phyloP scores from a whole-genome alignment of 1,140 invertebrate genomes.

The Aphelinus certus region DNA sequence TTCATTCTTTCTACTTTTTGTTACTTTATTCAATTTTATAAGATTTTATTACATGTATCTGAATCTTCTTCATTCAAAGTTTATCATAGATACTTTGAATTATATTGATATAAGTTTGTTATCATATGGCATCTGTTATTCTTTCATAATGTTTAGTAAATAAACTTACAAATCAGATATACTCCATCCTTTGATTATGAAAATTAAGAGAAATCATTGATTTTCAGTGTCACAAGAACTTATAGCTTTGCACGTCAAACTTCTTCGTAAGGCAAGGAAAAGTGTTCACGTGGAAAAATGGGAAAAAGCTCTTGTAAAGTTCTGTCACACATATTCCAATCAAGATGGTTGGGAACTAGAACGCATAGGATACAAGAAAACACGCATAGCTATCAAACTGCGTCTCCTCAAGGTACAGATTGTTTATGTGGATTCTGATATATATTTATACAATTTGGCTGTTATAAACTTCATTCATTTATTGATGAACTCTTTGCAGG shows the following conservation, averaged over 20 bases:
- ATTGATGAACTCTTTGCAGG: conserved; percentile 64
- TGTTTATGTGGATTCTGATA: conserved; percentile 2
- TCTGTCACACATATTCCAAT: conserved; percentile 87
- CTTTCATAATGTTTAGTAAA: no score
- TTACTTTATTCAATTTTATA: no score
- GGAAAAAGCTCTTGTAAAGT: conserved; percentile 90
- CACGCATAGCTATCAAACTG: conserved; percentile 86
- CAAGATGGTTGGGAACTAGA: conserved; percentile 97
- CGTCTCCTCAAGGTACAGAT: conserved; percentile 81
- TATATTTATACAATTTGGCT: neutral
- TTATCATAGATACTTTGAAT: no score
- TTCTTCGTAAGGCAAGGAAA: conserved; percentile 87
- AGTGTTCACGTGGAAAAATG: conserved; percentile 87
- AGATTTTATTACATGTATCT: no score
- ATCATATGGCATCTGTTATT: no score
- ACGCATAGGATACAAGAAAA: conserved; percentile 94
- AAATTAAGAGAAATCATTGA: no score
- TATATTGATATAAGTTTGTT: no score
- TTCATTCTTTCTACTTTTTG: no score
- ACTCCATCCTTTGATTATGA: no score
- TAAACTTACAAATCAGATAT: no score
- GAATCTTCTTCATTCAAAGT: no score
- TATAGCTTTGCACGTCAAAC: conserved; percentile 87
- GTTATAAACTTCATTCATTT: no score
- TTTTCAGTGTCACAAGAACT: conserved; percentile 81